Base-by-base conservation (phyloP, 2,797 vertebrate species). In the Enteromius paludinosus region DNA sequence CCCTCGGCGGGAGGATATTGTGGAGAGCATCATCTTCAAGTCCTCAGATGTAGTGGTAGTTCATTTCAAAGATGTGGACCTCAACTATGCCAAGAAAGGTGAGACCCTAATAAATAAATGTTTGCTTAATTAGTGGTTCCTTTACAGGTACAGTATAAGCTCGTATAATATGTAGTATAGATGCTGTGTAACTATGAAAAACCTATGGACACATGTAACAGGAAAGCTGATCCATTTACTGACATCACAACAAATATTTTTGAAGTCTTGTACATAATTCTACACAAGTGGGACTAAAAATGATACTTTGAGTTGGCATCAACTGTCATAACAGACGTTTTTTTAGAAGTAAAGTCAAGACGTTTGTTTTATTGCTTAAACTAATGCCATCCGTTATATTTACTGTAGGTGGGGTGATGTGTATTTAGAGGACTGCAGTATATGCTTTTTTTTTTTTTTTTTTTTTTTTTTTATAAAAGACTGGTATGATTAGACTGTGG, bases 1-100 rank as follows among this genome's bases (percentile, higher is more conserved):
- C 81, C 98, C 98, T 90, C 97, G 96, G 89, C 95, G 96, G 79
- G 98, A 99, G 93, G 98, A 99, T 90, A 98, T 99, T 85, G 96
- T 99, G 43, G 98, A 99, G 88, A 99, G 96, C 91, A 97, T 99
- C 86, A 95, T 99, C 87, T 99, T 99, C 94, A 99, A 98, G 93
- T 96, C 97, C 89, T 97, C 97, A 11, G 98, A 99, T 87, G 97
- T 99, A 54, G 97, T 99, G 47, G 95, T 98, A 91, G 97, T 98
- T 90, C 97, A 97, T 88, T 99, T 98, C 93, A 98, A 97, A 95
- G 98, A 99, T 87, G 97, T 98, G 92, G 98, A 99, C 92, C 95
- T 97, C 87, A 99, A 96, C 94, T 99, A 96, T 47, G 98, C 98
- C 83, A 95, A 95, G 90, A 97, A 97, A 99, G 98, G 98, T 99